Evolutionary conservation across 2,113 vertebrate genomes (phyloP).

Genomic region (Platysteira castanea): DNA sequence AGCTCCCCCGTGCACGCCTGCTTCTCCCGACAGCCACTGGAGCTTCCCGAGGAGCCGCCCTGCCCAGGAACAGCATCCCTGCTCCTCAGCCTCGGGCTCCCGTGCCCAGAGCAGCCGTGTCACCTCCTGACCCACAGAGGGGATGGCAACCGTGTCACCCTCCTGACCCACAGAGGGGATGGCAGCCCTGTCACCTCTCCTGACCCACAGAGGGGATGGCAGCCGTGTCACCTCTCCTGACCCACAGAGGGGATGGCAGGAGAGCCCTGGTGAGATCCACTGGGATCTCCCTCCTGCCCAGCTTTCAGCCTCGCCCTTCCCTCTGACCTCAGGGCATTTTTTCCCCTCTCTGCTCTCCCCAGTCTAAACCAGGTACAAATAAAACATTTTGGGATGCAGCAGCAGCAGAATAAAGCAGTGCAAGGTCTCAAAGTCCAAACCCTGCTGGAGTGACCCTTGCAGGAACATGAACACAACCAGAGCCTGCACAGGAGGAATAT

Average conservation of each 20-base stretch:
- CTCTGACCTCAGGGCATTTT: neutral
- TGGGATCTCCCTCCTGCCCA: neutral
- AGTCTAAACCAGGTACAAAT: neutral
- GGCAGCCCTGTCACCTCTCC: too few species aligned
- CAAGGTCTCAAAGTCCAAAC: neutral
- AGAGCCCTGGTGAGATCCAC: neutral
- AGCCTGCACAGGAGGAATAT: neutral
- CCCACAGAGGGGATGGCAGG: too few species aligned
- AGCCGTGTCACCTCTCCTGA: neutral
- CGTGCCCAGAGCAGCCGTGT: accelerated
- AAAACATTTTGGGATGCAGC: accelerated
- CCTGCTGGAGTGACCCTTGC: neutral
- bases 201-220: neutral
- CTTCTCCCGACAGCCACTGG: neutral
- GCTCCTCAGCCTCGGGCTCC: neutral
- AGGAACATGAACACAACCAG: neutral
- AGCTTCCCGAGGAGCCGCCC: neutral
- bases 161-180: too few species aligned
- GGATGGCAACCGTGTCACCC: too few species aligned
- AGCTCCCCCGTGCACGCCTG: accelerated
- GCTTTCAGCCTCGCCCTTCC: neutral
- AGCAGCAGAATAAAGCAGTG: neutral
- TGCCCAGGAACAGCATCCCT: neutral
- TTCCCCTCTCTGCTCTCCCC: neutral
- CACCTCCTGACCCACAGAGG: neutral